Evolutionary conservation across 2,113 vertebrate genomes (phyloP).

Genomic region (Pseudopodoces humilis): DNA sequence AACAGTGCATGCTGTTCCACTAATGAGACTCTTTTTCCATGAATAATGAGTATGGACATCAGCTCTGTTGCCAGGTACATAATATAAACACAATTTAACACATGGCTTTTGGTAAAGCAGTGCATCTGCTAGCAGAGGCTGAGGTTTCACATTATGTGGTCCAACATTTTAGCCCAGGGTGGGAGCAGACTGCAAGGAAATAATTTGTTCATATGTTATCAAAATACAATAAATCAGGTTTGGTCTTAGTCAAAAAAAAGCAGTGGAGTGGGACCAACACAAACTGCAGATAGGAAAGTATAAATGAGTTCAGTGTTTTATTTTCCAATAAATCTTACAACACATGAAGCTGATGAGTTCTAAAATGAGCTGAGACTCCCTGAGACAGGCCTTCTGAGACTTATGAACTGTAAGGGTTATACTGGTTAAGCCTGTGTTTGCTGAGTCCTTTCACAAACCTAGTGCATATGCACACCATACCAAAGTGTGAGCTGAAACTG

Average conservation of each 20-base stretch:
- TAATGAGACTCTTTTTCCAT: conserved; percentile 77
- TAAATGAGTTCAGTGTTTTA: conserved; percentile 73
- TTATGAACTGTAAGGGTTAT: conserved; percentile 38
- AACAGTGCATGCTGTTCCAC: conserved; percentile 63
- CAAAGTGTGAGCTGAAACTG: background rate
- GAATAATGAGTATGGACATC: conserved; percentile 73
- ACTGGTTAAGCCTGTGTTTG: conserved; percentile 37
- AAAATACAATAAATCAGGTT: conserved; percentile 75
- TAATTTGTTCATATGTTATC: conserved; percentile 76
- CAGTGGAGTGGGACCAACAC: conserved; percentile 35
- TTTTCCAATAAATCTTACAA: conserved; percentile 69
- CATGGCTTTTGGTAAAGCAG: conserved; percentile 63
- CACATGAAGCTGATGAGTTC: conserved; percentile 67
- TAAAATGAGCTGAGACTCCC: conserved; percentile 66
- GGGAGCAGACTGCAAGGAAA: conserved; percentile 67
- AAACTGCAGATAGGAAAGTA: conserved; percentile 53
- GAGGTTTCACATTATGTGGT: conserved; percentile 58
- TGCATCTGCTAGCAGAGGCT: conserved; percentile 65
- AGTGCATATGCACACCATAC: background rate
- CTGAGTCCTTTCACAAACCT: background rate
- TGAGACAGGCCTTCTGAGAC: conserved; percentile 57
- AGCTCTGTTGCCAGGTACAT: conserved; percentile 78
- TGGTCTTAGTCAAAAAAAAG: conserved; percentile 21
- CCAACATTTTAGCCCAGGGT: conserved; percentile 71
- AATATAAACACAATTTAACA: conserved; percentile 77